Evolutionary conservation across 2,113 vertebrate genomes (phyloP).

Genomic region (Toxotes jaculatrix): DNA sequence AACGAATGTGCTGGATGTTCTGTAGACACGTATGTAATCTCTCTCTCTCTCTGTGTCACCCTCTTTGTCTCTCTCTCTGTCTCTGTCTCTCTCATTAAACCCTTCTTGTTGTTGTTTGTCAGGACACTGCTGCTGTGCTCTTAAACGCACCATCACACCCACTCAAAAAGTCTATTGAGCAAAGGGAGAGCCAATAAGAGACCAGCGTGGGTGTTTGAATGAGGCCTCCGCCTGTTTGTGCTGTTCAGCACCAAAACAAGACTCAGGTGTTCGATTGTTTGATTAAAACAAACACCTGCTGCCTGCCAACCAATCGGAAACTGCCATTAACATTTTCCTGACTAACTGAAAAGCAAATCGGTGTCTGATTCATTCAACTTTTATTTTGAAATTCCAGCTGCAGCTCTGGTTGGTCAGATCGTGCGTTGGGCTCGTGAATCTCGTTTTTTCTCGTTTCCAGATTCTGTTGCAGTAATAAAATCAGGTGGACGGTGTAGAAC

Average conservation of each 20-base stretch:
- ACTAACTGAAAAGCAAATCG: too few relatives aligned
- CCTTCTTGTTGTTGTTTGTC: conserved; percentile 7
- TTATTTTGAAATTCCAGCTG: too few relatives aligned
- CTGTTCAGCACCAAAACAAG: not conserved
- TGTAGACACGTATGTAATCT: too few relatives aligned
- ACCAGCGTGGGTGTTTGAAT: not conserved
- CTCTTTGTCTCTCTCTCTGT: not conserved
- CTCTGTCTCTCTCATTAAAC: not conserved
- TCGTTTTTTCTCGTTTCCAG: too few relatives aligned
- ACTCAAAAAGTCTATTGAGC: not conserved
- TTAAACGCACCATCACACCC: not conserved
- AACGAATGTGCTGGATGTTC: too few relatives aligned
- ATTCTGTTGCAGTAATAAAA: too few relatives aligned
- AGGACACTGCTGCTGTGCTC: not conserved
- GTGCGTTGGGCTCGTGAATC: too few relatives aligned
- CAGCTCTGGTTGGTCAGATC: too few relatives aligned
- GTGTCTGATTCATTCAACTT: too few relatives aligned
- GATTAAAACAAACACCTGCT: not conserved
- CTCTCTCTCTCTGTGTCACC: not conserved
- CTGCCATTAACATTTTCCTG: not conserved
- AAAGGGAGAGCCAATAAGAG: not conserved
- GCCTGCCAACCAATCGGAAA: not conserved
- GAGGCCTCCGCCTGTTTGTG: not conserved
- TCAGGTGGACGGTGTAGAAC: too few relatives aligned
- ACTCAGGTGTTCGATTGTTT: not conserved